Conservation (phyloP, 2,113 vertebrate species). For the Menidia beryllina region DNA sequence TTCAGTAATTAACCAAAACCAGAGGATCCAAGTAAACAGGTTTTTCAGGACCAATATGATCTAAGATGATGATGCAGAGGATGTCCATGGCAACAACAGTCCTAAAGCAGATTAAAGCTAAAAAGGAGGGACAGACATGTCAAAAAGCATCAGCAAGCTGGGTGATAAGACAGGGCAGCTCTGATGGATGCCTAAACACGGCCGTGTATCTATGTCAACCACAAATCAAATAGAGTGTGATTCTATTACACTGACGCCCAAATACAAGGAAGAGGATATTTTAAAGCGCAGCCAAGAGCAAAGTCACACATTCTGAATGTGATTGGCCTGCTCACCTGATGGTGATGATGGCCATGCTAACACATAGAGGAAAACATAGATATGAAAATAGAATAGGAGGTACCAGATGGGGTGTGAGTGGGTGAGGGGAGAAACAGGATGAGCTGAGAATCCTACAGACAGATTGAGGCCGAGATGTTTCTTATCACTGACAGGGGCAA, state of each 20-base stretch:
- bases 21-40: too few relatives aligned
- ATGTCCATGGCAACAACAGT: neutral
- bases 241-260: neutral
- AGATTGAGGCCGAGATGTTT: conserved; percentile 73
- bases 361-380: conserved; percentile 10
- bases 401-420: conserved; percentile 38
- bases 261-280: neutral
- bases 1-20: too few relatives aligned
- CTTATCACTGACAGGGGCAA: conserved; percentile 54
- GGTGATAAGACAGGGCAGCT: neutral
- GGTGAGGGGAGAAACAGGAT: conserved; percentile 7
- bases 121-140: neutral
- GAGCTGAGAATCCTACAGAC: conserved; percentile 38
- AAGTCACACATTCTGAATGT: neutral
- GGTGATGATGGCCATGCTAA: conserved; percentile 9
- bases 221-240: too few relatives aligned
- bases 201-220: too few relatives aligned
- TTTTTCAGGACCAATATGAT: too few relatives aligned
- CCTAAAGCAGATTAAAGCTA: conserved; percentile 24
- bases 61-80: too few relatives aligned
- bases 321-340: neutral
- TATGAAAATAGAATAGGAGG: neutral
- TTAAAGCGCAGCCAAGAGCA: neutral
- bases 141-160: conserved; percentile 6
- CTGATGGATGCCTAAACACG: too few relatives aligned